Conservation (phyloP, 2,888 invertebrate species). For the Vesta saturnalis region DNA sequence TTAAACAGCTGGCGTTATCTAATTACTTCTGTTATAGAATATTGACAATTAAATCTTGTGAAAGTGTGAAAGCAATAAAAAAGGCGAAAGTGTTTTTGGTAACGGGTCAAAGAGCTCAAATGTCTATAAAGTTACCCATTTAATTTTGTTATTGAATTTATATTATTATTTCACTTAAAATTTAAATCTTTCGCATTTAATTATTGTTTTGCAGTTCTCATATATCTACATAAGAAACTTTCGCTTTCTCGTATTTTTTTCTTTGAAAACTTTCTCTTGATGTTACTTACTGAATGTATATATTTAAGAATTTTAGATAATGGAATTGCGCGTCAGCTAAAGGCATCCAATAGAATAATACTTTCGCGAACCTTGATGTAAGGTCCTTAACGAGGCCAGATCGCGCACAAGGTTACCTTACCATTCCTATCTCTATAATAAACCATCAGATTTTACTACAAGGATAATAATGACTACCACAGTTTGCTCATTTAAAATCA, state of each 20-base stretch:
- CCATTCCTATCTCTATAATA: constrained; percentile 53
- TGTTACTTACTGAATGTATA: not conserved
- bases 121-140: not conserved
- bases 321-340: too few species aligned
- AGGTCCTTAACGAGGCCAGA: constrained; percentile 59
- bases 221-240: not conserved
- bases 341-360: constrained; percentile 37
- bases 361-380: constrained; percentile 58
- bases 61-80: not conserved
- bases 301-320: not conserved
- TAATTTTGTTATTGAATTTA: not conserved
- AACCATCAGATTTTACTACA: constrained; percentile 44
- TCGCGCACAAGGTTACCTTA: constrained; percentile 57
- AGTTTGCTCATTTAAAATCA: constrained; percentile 22
- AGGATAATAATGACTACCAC: constrained; percentile 41
- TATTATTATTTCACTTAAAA: not conserved
- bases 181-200: not conserved
- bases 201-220: too few species aligned
- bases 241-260: constrained; percentile 14
- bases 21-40: too few species aligned
- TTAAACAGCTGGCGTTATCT: not conserved
- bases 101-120: not conserved
- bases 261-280: not conserved
- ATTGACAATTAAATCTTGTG: not conserved
- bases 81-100: not conserved